Evolutionary conservation across 1,140 invertebrate species (phyloP), one percentile per base, ranked within the genome.

Genomic region (Neodiprion pinetum): DNA sequence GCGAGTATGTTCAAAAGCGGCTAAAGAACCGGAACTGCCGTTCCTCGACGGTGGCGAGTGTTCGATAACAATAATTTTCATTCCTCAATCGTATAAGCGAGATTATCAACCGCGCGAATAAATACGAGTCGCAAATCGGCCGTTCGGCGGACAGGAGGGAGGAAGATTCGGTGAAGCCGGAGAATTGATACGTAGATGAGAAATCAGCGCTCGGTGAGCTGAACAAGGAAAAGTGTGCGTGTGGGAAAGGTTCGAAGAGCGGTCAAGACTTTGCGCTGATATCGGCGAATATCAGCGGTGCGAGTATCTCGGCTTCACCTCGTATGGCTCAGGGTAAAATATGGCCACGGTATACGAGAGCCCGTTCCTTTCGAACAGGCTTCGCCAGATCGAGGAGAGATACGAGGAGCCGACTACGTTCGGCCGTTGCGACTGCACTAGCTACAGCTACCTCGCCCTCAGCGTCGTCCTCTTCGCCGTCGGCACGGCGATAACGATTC

Each of bases 391-490:
- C 79, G 91, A 91, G 79, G 90, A 90, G 79, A 87, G 90, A 75
- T 90, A 90, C 73, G 90, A 91, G 66, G 90, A 91, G 82, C 90
- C 91, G 74, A 88, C 90, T 75, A 88, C 89, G 80, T 91, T 92
- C 80, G 91, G 90, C 49, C 86, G 89, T 81, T 93, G 92, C 83
- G 92, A 93, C 80, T 92, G 91, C 79, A 92, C 91, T 9, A 92
- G 92, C 74, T 93, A 93, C 83, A 92, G 91, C 48, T 93, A 92
- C 86, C 90, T 93, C 77, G 89, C 90, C 48, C 85, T 93, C 67
- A 92, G 92, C 40, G 88, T 92, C 81, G 88, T 92, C 53, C 84
- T 93, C 66, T 92, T 93, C 85, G 90, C 90, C 14, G 90, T 93
- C 67, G 92, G 92, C 50, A 91, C 91, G 50, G 89, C 91, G 23